Conservation (phyloP, 2,888 invertebrate genomes). For the Galeruca laticollis region DNA sequence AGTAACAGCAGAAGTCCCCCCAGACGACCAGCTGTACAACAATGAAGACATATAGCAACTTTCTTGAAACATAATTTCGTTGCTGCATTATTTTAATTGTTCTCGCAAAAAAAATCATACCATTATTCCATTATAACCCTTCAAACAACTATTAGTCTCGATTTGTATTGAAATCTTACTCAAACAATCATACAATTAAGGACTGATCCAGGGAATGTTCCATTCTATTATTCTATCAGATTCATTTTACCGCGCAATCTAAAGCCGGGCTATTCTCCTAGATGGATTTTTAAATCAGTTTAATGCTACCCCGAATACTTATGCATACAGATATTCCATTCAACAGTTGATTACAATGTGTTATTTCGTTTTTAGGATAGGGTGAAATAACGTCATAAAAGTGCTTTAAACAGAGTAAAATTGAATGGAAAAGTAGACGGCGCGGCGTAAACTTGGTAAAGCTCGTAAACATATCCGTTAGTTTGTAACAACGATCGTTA, state of each 20-base stretch:
- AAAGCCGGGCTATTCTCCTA: background rate
- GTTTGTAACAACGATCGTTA: background rate
- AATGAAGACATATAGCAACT: too few species aligned
- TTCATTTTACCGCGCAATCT: background rate
- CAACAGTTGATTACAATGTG: conserved; percentile 11
- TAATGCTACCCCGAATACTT: background rate
- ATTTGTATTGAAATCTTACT: too few species aligned
- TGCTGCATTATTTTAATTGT: too few species aligned
- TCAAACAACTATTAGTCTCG: too few species aligned
- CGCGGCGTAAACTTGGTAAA: background rate
- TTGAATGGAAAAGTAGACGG: conserved; percentile 5
- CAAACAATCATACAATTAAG: background rate
- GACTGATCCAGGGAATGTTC: background rate
- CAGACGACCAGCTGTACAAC: too few species aligned
- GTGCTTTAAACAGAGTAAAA: conserved; percentile 5
- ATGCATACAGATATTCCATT: background rate
- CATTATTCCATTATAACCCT: too few species aligned
- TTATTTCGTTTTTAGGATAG: conserved; percentile 4
- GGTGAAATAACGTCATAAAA: conserved; percentile 12
- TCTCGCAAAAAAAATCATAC: too few species aligned
- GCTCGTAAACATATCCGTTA: conserved; percentile 10
- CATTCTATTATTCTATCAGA: background rate
- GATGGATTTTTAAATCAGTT: background rate
- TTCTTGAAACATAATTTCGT: too few species aligned
- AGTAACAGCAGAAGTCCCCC: too few species aligned